Evolutionary conservation across 2,888 invertebrate genomes (phyloP).

Genomic region (Mechanitis mazaeus): DNA sequence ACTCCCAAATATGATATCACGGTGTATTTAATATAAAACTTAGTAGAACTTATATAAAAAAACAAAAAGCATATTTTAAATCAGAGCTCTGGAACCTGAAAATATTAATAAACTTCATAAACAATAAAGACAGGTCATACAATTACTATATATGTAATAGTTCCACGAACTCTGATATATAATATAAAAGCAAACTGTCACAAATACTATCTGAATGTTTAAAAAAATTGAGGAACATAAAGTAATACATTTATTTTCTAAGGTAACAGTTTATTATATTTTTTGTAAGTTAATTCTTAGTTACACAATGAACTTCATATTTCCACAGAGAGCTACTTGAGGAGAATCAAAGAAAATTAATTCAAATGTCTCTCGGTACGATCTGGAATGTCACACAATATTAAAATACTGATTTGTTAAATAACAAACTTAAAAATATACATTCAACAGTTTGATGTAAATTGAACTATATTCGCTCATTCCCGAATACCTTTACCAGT

Average conservation of each 20-base stretch:
- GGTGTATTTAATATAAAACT: conserved; percentile 68
- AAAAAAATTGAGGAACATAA: conserved; percentile 41
- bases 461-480: conserved; percentile 31
- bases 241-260: conserved; percentile 34
- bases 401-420: conserved; percentile 75
- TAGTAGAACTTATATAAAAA: conserved; percentile 62
- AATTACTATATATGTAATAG: no score
- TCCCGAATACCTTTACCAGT: conserved; percentile 28
- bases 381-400: conserved; percentile 75
- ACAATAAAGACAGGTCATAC: conserved; percentile 25
- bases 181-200: conserved; percentile 20
- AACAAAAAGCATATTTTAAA: conserved; percentile 45
- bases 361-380: conserved; percentile 42
- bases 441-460: conserved; percentile 62
- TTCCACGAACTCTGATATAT: background rate
- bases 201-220: conserved; percentile 19
- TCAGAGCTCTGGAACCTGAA: conserved; percentile 29
- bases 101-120: conserved; percentile 16
- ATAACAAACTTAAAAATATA: conserved; percentile 65
- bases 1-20: conserved; percentile 59
- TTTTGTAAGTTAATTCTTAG: no score
- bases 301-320: no score
- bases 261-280: conserved; percentile 25
- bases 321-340: conserved; percentile 34
- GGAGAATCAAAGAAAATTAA: conserved; percentile 26